Evolutionary conservation across 1,140 invertebrate species (phyloP), one percentile per base, ranked within the genome.

Genomic region (Drosophila athabasca): DNA sequence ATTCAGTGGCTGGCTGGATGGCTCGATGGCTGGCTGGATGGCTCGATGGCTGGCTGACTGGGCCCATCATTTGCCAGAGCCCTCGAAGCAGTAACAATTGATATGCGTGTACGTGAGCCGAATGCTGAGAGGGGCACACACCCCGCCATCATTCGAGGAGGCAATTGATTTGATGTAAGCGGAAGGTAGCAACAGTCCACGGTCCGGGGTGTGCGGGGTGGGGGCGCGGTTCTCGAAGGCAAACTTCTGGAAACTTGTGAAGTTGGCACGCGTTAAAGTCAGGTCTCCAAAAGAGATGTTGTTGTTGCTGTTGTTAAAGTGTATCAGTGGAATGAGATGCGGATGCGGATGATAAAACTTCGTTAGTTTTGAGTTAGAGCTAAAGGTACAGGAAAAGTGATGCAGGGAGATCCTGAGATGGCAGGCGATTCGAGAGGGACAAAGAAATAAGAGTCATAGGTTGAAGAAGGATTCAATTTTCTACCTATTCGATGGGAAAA

Each of bases 41-140:
- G 7, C 29, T 31, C 7, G 7, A 1, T 31, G 31, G 9, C 9
- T 11, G 9, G 29, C 29, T 39, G 35, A 0, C 11, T 39, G 35
- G 69, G 64, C 43, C 70, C 79, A 67, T 82, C 74, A 83, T 82
- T 82, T 82, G 79, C 75, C 79, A 83, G 64, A 75, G 67, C 69
- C 68, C 65, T 67, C 65, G 62, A 67, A 79, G 65, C 75, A 87
- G 75, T 79, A 87, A 87, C 82, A 85, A 87, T 87, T 87, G 82
- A 87, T 87, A 87, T 68, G 75, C 66, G 75, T 73, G 82, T 73
- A 87, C 82, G 82, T 87, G 82, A 82, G 66, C 50, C 58, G 69
- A 82, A 64, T 39, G 35, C 35, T 39, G 35, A 39, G 35, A 39
- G 35, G 35, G 35, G 35, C 35, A 35, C 8, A 35, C 26, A 60